These are phyloP conservation scores for Chionodraco myersi DNA, from an alignment of 2,113 vertebrate species.

Conservation along the genomic window DNA sequence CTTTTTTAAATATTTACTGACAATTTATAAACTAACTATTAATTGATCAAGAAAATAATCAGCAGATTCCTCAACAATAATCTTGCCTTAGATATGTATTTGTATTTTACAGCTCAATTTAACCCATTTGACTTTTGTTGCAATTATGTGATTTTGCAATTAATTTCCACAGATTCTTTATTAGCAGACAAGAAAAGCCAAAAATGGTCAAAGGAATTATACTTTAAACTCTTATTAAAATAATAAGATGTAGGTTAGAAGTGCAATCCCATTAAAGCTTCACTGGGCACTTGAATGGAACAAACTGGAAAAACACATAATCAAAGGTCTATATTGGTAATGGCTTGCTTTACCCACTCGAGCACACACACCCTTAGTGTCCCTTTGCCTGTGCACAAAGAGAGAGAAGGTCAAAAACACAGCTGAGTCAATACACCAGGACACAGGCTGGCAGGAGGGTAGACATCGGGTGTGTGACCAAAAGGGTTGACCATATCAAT, in stretches of 20 bases:
- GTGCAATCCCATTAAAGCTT: background rate
- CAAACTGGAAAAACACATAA: conserved; percentile 40
- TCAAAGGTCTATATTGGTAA: conserved; percentile 36
- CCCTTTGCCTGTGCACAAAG: background rate
- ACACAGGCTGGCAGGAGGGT: conserved; percentile 17
- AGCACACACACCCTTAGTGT: background rate
- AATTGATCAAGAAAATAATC: background rate
- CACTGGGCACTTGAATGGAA: conserved; percentile 11
- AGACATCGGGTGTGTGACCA: conserved; percentile 12
- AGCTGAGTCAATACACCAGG: conserved; percentile 65
- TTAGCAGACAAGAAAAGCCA: background rate
- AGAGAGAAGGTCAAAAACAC: conserved; percentile 61
- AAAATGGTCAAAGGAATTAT: background rate
- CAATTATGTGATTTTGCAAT: background rate
- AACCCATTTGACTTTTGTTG: background rate
- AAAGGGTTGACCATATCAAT: conserved; percentile 21
- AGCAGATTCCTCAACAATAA: background rate
- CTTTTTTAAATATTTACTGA: background rate
- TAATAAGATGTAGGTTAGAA: background rate
- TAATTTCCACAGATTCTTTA: background rate
- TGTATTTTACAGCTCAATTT: background rate
- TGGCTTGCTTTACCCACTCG: conserved; percentile 7
- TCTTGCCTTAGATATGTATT: background rate
- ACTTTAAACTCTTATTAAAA: background rate
- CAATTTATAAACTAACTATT: background rate